A percentile compares a stretch with the other conserved stretches of the same genome.
Evolutionary conservation across 1,140 invertebrate species (phyloP).

Genomic region (Harpegnathos saltator): DNA sequence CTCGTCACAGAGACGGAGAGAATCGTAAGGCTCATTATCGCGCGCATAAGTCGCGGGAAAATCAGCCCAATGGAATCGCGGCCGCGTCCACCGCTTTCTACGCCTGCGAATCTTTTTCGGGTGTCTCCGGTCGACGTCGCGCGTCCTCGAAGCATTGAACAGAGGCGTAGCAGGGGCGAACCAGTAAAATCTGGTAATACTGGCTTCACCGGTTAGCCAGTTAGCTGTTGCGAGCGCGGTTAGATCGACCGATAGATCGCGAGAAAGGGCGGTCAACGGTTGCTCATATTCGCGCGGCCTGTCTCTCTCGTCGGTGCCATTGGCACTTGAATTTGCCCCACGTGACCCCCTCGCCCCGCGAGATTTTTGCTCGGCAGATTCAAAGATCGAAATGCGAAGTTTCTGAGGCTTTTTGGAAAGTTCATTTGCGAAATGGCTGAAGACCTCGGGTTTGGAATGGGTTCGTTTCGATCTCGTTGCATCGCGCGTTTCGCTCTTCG

Average conservation of each 20-base stretch:
- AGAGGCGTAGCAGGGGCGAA: constrained; percentile 44
- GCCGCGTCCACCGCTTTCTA: not conserved
- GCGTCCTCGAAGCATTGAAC: constrained; percentile 34
- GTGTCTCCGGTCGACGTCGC: not conserved
- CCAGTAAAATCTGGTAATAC: constrained; percentile 74
- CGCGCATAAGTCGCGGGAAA: not conserved
- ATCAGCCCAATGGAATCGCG: not conserved
- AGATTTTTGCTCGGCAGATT: too few species aligned
- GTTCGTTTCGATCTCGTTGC: too few species aligned
- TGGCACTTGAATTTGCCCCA: too few species aligned
- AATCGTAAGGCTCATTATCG: not conserved
- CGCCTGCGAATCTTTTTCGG: constrained; percentile 34
- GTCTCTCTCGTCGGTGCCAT: too few species aligned
- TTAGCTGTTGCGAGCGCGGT: constrained; percentile 34
- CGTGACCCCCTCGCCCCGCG: too few species aligned
- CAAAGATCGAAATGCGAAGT: too few species aligned
- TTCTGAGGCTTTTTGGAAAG: too few species aligned
- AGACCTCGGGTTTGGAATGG: too few species aligned
- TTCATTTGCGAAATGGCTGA: too few species aligned
- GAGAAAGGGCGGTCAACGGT: constrained; percentile 2
- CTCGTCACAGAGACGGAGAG: too few species aligned
- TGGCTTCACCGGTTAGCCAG: constrained; percentile 66
- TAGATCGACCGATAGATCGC: constrained; percentile 53
- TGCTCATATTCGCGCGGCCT: not conserved
- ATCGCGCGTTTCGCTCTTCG: not conserved